Conservation (phyloP, 2,797 vertebrate genomes). For the Chrosomus eos region DNA sequence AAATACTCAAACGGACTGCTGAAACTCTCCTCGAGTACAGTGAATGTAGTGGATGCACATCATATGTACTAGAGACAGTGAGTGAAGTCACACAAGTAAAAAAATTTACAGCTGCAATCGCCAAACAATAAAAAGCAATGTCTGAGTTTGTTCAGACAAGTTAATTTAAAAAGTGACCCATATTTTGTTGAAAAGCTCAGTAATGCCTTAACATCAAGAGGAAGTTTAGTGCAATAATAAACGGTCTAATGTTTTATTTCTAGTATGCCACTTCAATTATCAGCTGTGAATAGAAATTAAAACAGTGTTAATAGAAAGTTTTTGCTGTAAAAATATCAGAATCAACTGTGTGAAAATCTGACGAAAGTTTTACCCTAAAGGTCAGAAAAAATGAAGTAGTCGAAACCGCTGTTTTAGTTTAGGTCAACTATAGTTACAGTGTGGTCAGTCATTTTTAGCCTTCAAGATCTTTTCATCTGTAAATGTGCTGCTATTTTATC, state of each 20-base stretch:
- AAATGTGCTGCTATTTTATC: not conserved
- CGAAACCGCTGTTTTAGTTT: not conserved
- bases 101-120: not conserved
- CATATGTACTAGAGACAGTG: not conserved
- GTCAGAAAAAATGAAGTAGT: too few species aligned
- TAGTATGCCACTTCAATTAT: not conserved
- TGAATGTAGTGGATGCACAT: slow-evolving; percentile 34
- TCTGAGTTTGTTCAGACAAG: not conserved
- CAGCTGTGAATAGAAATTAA: not conserved
- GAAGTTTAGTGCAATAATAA: not conserved
- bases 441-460: not conserved
- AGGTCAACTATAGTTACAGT: not conserved
- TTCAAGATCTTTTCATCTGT: not conserved
- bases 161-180: not conserved
- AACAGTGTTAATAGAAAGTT: not conserved
- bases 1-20: slow-evolving; percentile 46
- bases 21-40: slow-evolving; percentile 63
- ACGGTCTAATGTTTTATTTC: not conserved
- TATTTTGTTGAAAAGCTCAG: slow-evolving; percentile 1
- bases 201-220: not conserved
- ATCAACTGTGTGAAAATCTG: not conserved
- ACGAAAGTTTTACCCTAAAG: not conserved
- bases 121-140: slow-evolving; percentile 22
- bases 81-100: not conserved
- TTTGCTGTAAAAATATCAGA: not conserved